Evolutionary conservation across 2,888 invertebrate species (phyloP), one percentile per base, ranked within the genome.

Genomic region (Sinohyriopsis cumingii): DNA sequence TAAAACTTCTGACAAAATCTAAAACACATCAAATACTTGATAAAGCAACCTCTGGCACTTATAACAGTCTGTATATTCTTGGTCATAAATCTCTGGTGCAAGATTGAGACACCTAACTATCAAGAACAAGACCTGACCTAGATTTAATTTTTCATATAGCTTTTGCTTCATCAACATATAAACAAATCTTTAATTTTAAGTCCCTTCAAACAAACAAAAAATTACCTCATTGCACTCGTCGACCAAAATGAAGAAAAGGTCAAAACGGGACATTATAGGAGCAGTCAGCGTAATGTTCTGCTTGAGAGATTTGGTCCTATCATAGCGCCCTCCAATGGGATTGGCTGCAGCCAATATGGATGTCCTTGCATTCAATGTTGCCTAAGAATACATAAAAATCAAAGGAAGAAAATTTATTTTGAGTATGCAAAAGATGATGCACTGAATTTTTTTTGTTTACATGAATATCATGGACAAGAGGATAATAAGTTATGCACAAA

Each of bases 251-350:
- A 99, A 99, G 92, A 99, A 99, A 22, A 99, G 91, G 91, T 99
- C 99, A 90, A 99, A 99, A 81, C 99, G 93, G 0, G 99, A 99
- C 98, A 99, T 98, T 85, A 99, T 98, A 0, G 99, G 99, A 0
- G 99, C 97, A 0, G 96, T 94, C 22, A 99, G 91, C 0, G 94
- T 93, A 3, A 99, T 95, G 90, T 99, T 99, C 88, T 98, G 97
- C 84, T 97, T 96, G 6, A 99, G 91, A 0, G 97, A 96, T 88
- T 96, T 97, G 0, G 95, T 93, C 59, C 97, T 93, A 91, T 99
- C 98, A 90, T 99, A 99, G 55, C 98, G 93, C 0, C 99, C 98
- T n/a, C 96, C 96, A 55, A 98, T 94, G 0, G 99, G 99, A 92
- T 99, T 99, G 0, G 99, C 99, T 0, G 99, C 99, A 0, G 99